Evolutionary conservation across 2,797 vertebrate species (phyloP).

Genomic region (Schizopygopsis malacanthus): DNA sequence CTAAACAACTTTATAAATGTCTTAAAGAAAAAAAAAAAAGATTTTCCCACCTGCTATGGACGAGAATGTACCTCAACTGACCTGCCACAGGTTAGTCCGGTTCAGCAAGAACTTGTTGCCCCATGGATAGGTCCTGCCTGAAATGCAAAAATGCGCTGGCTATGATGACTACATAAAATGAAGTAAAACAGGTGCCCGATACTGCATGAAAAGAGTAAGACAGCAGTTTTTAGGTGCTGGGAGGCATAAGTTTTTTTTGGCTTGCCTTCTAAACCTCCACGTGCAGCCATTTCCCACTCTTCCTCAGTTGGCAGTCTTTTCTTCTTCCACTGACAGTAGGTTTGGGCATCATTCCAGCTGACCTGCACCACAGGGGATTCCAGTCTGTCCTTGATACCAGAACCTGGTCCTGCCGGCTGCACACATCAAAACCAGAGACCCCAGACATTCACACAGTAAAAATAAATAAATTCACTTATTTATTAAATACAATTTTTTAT

Average conservation of each 20-base stretch:
- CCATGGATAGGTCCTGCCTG: slow-evolving; percentile 93
- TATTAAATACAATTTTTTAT: neutral
- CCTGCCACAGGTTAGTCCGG: slow-evolving; percentile 96
- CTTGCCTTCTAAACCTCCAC: slow-evolving; percentile 88
- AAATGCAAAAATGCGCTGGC: slow-evolving; percentile 15
- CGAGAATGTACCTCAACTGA: slow-evolving; percentile 52
- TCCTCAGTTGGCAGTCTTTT: slow-evolving; percentile 88
- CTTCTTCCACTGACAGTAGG: slow-evolving; percentile 87
- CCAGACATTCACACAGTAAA: neutral
- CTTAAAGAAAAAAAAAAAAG: neutral
- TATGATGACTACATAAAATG: neutral
- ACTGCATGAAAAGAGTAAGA: neutral
- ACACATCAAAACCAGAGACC: slow-evolving; percentile 17
- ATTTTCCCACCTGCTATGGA: neutral
- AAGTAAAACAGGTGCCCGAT: neutral
- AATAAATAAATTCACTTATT: neutral
- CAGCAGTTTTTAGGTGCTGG: neutral
- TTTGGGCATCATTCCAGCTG: slow-evolving; percentile 93
- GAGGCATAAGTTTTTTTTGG: neutral
- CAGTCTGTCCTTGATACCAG: slow-evolving; percentile 85
- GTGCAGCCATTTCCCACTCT: slow-evolving; percentile 96
- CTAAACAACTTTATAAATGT: neutral
- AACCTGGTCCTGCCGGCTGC: slow-evolving; percentile 80
- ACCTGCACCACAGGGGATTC: slow-evolving; percentile 92
- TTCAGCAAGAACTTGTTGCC: slow-evolving; percentile 91